Base-by-base conservation (phyloP, 1,140 invertebrate genomes). In the Drosophila parabipectinata region DNA sequence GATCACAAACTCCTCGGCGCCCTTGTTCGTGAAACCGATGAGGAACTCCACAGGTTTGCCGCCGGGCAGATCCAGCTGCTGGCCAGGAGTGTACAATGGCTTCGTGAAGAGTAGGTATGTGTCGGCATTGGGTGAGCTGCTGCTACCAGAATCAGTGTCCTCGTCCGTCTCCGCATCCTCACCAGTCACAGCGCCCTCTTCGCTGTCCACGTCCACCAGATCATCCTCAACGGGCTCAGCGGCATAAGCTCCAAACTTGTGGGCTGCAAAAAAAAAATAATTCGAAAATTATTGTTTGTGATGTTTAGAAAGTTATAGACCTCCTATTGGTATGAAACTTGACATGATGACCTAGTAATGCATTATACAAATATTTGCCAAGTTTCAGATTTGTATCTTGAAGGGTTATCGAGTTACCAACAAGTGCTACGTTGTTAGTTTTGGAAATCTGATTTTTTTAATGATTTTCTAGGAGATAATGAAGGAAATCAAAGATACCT, bases 21-120 rank as follows among this genome's bases (percentile, higher is more conserved):
- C 99, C 91, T 97, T 98, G 93, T 99, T 99, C 12, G 95, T 95
- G 92, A 99, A 99, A 39, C 98, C 98, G 77, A 99, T 97, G 2
- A 99, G 93, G 90, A 99, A 98, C 92, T 99, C 97, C 1, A 99
- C 97, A 50, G 98, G 94, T 82, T 95, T 95, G 52, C 98, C 98
- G 92, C 96, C 98, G 91, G 78, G 88, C 63, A 91, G 57, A 84
- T 91, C 90, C 57, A 91, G 57, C 74, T 91, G 90, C 61, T 81
- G 78, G 8, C 91, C 90, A 9, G 90, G 59, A 14, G 81, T 90
- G 50, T 92, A 90, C 48, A 91, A 52, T 0, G 98, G 98, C 92
- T 97, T 97, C 4, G 96, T 98, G 91, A 99, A 99, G 41, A 99
- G 93, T 82, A 99, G 95, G 18, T 95, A 96, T 0, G 98, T 97